Evolutionary conservation across 2,113 vertebrate species (phyloP).

Genomic region (Phylloscopus trochilus): DNA sequence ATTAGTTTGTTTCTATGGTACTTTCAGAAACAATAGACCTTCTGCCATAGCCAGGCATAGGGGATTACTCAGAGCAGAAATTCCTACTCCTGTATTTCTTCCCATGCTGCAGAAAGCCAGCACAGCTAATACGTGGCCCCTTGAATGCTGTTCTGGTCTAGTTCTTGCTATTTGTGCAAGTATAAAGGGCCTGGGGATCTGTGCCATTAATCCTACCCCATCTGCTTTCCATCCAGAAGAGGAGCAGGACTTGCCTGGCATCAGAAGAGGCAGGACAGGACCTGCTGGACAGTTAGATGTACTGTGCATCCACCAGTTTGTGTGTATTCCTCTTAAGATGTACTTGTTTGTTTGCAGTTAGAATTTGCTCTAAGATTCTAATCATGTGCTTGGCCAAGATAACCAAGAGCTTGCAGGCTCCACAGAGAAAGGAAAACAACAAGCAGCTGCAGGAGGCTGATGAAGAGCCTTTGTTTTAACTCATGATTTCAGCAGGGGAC

Average conservation of each 20-base stretch:
- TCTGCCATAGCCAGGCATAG: not conserved
- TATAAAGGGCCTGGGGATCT: not conserved
- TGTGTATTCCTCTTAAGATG: not conserved
- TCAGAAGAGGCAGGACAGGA: not conserved
- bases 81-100: not conserved
- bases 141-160: not conserved
- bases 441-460: constrained; percentile 57
- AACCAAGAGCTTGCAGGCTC: constrained; percentile 34
- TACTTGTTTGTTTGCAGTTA: constrained; percentile 42
- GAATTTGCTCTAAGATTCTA: constrained; percentile 27
- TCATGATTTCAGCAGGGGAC: constrained; percentile 31
- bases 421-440: constrained; percentile 39
- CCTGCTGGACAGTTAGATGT: not conserved
- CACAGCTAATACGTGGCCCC: not conserved
- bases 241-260: not conserved
- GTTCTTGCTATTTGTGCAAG: not conserved
- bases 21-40: not conserved
- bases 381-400: constrained; percentile 42
- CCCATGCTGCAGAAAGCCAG: not conserved
- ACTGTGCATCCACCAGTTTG: not conserved
- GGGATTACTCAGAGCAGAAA: not conserved
- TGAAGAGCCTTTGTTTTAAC: constrained; percentile 54
- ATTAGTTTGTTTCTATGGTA: not conserved
- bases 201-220: not conserved
- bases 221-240: constrained; percentile 1